Conservation (phyloP, 64 coral and sea anemone species). For the Astreopora myriophthalma region DNA sequence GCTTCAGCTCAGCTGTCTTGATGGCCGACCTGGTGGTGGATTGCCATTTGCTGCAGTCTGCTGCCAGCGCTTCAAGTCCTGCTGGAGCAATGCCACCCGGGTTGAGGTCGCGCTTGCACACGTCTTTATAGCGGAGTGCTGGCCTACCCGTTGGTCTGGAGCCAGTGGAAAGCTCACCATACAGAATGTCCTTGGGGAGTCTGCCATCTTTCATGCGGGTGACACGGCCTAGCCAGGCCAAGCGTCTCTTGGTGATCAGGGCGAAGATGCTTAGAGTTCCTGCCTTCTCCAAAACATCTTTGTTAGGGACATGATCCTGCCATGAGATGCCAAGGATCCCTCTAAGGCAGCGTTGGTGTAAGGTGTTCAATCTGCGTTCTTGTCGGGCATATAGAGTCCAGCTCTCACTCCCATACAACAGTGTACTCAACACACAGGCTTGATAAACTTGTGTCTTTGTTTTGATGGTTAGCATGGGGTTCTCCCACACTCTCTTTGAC, state of each 20-base stretch:
- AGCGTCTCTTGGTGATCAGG: background rate
- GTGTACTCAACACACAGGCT: conserved; percentile 17
- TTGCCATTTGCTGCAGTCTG: no score
- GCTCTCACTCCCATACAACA: conserved; percentile 16
- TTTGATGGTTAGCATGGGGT: background rate
- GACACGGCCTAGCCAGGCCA: background rate
- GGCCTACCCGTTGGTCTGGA: conserved; percentile 15
- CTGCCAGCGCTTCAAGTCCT: no score
- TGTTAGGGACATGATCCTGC: background rate
- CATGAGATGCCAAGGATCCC: background rate
- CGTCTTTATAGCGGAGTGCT: conserved; percentile 14
- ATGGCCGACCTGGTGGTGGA: no score
- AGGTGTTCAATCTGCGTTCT: background rate
- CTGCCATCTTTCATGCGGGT: background rate
- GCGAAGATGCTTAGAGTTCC: background rate
- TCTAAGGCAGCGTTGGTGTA: background rate
- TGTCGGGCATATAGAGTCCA: background rate
- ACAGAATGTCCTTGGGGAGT: background rate
- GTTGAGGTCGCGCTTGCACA: background rate
- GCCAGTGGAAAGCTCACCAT: background rate
- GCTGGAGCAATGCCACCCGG: no score
- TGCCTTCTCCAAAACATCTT: no score
- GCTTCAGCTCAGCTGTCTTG: conserved; percentile 18
- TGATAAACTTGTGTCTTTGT: background rate
- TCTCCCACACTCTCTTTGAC: background rate